Base-by-base conservation (phyloP, 2,888 invertebrate genomes). In the Nomada fabriciana region DNA sequence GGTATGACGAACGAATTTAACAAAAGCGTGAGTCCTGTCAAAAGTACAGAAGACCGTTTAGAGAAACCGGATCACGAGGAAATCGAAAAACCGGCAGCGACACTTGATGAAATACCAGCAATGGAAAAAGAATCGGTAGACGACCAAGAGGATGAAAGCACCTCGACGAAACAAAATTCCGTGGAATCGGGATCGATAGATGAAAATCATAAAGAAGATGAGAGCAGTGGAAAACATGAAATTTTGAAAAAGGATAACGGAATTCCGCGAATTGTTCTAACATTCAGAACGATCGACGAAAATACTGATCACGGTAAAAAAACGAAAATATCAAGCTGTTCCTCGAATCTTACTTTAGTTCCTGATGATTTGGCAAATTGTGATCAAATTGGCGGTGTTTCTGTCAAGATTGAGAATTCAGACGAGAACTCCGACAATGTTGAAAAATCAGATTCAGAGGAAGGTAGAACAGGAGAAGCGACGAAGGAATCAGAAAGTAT, bases 221-320 rank as follows among this genome's bases (percentile, higher is more conserved):
- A 88, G 11, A 82, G 67, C 25, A 18, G 5, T n/a, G 63, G 57
- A 0, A 89, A 89, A 67, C 88, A 78, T 9, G 89, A 90, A 29
- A 61, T 29, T 13, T 5, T 74, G 1, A 92, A 90, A 42, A 93
- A 94, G 61, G 92, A 93, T 53, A 90, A 88, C 13, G 92, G 89
- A 60, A 95, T 95, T 89, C 96, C 96, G 2, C 94, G 96, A 59
- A 96, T 96, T 77, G 95, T 96, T 11, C 91, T 96, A 50, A 96
- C 96, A 0, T 95, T 96, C 84, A 94, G 96, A n/a, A 95, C 96
- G 0, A 93, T 93, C 71, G 94, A 94, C 72, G 94, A 94, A 69
- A 93, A 93, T 71, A 94, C 94, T 0, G 93, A 94, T 87, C 89
- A 93, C 50, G 93, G 94, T 11, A 93, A 89, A 78, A 94, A 93